phyloP scores from a whole-genome alignment of 2,797 vertebrate genomes.

The Tympanoctomys barrerae region DNA sequence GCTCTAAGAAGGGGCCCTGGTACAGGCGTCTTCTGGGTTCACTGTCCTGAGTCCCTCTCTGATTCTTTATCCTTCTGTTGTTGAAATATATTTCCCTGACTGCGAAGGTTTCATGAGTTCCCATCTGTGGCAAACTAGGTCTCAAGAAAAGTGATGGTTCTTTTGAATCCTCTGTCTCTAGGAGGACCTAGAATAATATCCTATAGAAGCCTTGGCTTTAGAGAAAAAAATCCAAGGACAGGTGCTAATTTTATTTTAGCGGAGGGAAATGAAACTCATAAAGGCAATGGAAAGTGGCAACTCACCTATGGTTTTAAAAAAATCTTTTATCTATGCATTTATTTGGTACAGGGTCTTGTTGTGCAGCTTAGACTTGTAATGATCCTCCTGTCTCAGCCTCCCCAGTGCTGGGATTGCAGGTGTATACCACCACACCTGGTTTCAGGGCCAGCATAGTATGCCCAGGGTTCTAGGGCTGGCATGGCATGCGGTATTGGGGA shows the following conservation, averaged over 20 bases:
- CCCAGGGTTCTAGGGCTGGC: too few species aligned
- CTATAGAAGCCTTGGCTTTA: not conserved
- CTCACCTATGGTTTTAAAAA: not conserved
- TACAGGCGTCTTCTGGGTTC: not conserved
- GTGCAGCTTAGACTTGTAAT: too few species aligned
- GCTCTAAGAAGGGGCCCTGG: too few species aligned
- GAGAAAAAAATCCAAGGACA: not conserved
- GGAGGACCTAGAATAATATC: not conserved
- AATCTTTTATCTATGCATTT: too few species aligned
- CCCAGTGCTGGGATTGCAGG: too few species aligned
- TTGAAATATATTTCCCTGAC: not conserved
- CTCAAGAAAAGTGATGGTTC: not conserved
- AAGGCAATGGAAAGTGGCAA: not conserved
- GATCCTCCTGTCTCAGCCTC: too few species aligned
- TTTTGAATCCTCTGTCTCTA: not conserved
- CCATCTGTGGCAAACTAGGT: not conserved
- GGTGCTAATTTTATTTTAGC: not conserved
- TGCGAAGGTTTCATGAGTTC: not conserved
- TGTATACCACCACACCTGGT: too few species aligned
- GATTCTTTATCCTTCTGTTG: not conserved
- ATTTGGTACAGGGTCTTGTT: too few species aligned
- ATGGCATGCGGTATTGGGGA: too few species aligned
- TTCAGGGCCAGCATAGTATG: too few species aligned
- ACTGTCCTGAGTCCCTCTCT: not conserved
- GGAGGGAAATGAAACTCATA: not conserved